Percentiles rank a stretch among this genome's conserved stretches.
phyloP scores from a whole-genome alignment of 2,888 invertebrate genomes.

The Capitulum mitella region DNA sequence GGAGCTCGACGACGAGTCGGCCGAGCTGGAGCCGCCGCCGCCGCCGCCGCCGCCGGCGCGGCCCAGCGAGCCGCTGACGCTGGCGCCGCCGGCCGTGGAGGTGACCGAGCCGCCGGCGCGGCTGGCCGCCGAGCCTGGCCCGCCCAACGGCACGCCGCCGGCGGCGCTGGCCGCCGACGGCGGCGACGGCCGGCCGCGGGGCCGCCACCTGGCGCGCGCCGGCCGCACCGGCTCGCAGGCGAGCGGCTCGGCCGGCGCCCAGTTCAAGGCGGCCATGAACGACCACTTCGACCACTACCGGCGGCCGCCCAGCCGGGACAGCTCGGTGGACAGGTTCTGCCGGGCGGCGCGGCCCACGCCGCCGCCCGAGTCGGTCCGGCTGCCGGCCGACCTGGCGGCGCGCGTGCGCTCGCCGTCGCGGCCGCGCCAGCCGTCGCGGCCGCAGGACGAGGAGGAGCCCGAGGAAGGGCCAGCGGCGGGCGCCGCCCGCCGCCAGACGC shows the following conservation, averaged over 20 bases:
- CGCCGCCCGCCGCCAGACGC: slow-evolving; percentile 23
- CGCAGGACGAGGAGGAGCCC: slow-evolving; percentile 3
- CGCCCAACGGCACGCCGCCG: not conserved
- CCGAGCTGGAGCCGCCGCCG: not conserved
- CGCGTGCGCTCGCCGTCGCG: slow-evolving; percentile 39
- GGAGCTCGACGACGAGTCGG: not conserved
- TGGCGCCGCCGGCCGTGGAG: not conserved
- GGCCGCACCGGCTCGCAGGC: not conserved
- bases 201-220: not conserved
- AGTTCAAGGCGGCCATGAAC: slow-evolving; percentile 54
- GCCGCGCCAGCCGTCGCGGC: slow-evolving; percentile 11
- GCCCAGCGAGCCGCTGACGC: not conserved
- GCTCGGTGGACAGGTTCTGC: slow-evolving; percentile 59
- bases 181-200: not conserved
- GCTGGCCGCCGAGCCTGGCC: not conserved
- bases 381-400: slow-evolving; percentile 39
- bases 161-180: not conserved
- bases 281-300: slow-evolving; percentile 93
- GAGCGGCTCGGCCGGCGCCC: slow-evolving; percentile 3
- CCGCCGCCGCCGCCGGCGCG: not conserved
- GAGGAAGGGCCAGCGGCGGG: slow-evolving; percentile 30
- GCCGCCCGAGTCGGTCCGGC: slow-evolving; percentile 28
- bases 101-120: too few relatives aligned
- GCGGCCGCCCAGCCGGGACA: slow-evolving; percentile 63
- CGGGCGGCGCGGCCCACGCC: slow-evolving; percentile 35